Base-by-base conservation (phyloP, 2,888 invertebrate genomes). In the Tinea semifulvella region DNA sequence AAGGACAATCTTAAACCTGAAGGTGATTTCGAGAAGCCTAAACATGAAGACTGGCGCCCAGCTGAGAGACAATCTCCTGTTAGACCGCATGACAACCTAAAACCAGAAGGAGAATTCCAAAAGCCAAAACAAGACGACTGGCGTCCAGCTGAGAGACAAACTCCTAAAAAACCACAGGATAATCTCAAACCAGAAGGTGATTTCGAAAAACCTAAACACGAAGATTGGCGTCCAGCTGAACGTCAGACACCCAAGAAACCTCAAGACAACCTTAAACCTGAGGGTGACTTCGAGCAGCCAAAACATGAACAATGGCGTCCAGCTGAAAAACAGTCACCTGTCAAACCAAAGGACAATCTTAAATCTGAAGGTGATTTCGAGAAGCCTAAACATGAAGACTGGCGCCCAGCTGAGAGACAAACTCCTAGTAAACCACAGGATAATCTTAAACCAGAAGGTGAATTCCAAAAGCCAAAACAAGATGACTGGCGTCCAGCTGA, bases 371-470 rank as follows among this genome's bases (percentile, higher is more conserved):
- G 65, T 16, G 63, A 70, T 14, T 77, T 79, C 36, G 60, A 64
- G 28, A 52, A 64, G 13, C 77, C 73, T 2, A 57, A 62, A 35
- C 65, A 63, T 45, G 68, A 74, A 18, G 58, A 66, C 28, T 83
- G 76, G 57, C 64, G 60, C 2, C 83, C 84, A 8, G 84, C 81
- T 11, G 88, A 87, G 47, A 63, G 80, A 8, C 73, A 67, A 8
- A 61, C 57, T 31, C 73, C 65, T 16, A 70, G 73, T 19, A 81
- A 71, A 51, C 84, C 83, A 1, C 57, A 71, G 20, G 86, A 87
- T 49, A 86, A 85, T 55, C 58, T 84, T 0, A 68, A 67, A 19
- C 76, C 82, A 1, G 84, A 84, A 56, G 81, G 80, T 3, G 65
- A 68, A 2, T 76, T 75, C 50, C 61, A 63, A 36, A 50, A 61